A percentile compares a stretch with the other conserved stretches of the same genome.
These are phyloP conservation scores for Cynocephalus volans DNA, from an alignment of 2,113 vertebrate genomes.

Conservation along the genomic window DNA sequence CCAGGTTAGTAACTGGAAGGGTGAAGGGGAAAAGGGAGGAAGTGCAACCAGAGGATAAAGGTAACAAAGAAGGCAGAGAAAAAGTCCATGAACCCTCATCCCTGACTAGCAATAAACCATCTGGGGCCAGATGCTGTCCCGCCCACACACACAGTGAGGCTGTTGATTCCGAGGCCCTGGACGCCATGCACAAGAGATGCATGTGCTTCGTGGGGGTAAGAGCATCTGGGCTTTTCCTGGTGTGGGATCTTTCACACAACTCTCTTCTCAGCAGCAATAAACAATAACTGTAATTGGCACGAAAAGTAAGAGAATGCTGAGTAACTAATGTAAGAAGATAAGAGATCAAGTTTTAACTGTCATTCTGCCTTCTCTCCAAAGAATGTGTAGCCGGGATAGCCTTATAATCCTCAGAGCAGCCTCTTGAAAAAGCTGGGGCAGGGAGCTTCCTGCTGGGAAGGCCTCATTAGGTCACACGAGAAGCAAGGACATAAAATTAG, in stretches of 20 bases:
- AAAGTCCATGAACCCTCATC: background rate
- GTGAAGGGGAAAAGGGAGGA: background rate
- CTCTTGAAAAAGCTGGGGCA: background rate
- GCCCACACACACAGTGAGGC: background rate
- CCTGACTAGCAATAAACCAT: background rate
- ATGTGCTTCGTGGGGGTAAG: slow-evolving; percentile 19
- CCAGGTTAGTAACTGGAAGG: background rate
- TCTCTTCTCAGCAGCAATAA: background rate
- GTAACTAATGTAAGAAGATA: background rate
- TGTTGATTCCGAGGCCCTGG: background rate
- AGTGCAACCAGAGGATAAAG: background rate
- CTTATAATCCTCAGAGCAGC: background rate
- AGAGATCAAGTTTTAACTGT: background rate
- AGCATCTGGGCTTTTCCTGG: background rate
- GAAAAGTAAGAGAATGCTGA: background rate
- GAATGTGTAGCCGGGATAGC: background rate
- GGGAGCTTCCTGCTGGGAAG: background rate
- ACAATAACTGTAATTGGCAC: background rate
- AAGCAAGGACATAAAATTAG: background rate
- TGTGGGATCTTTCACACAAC: slow-evolving; percentile 14
- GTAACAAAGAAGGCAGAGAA: background rate
- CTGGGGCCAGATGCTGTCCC: background rate
- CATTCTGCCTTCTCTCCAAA: background rate
- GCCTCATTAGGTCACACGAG: background rate
- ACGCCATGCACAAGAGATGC: background rate